Evolutionary conservation across 2,888 invertebrate genomes (phyloP).

Genomic region (Globia sparganii): DNA sequence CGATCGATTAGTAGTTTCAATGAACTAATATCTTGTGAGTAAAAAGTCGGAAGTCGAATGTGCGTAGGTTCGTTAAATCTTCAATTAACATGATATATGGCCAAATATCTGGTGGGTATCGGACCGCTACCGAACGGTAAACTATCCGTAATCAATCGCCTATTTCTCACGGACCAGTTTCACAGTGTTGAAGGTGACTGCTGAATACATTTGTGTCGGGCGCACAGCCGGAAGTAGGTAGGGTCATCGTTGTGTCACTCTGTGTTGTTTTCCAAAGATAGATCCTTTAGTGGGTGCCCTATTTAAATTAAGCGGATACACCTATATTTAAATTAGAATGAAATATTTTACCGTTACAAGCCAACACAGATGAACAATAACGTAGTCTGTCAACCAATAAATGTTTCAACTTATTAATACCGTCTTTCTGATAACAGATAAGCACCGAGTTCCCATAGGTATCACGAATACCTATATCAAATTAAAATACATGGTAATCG

Average conservation of each 20-base stretch:
- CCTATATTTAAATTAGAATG: constrained; percentile 43
- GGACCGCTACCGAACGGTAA: constrained; percentile 66
- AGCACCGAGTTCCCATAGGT: constrained; percentile 79
- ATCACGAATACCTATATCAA: constrained; percentile 74
- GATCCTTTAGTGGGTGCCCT: constrained; percentile 69
- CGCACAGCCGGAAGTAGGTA: constrained; percentile 84
- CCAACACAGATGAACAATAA: constrained; percentile 63
- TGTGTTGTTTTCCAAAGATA: constrained; percentile 81
- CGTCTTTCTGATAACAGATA: constrained; percentile 72
- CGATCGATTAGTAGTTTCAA: constrained; percentile 7
- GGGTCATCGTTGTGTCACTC: constrained; percentile 81
- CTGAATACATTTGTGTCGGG: constrained; percentile 83
- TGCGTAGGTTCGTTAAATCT: constrained; percentile 23
- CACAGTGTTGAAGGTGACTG: constrained; percentile 83
- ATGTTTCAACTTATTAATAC: constrained; percentile 65
- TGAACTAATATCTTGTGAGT: neutral
- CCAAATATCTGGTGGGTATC: constrained; percentile 63
- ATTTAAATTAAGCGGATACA: constrained; percentile 60
- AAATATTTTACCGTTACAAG: constrained; percentile 62
- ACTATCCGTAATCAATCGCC: constrained; percentile 73
- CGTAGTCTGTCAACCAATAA: constrained; percentile 56
- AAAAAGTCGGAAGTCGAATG: constrained; percentile 9
- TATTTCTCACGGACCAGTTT: constrained; percentile 87
- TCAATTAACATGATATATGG: constrained; percentile 42
- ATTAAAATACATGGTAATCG: constrained; percentile 87